A percentile compares a stretch with the other conserved stretches of the same genome.
Evolutionary conservation across 2,113 vertebrate species (phyloP).

Genomic region (Vidua macroura): DNA sequence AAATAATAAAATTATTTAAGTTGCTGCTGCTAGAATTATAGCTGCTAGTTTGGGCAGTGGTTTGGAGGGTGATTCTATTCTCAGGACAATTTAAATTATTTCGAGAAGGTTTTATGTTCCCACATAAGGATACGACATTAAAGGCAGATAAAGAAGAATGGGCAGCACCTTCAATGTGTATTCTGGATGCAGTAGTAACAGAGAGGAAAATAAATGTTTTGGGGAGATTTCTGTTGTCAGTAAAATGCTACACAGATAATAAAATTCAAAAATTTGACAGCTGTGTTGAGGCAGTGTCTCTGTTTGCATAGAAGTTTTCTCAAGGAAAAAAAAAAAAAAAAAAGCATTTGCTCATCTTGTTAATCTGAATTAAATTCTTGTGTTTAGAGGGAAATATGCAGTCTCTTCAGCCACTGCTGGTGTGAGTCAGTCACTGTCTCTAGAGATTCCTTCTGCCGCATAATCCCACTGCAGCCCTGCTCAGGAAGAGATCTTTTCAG

Average conservation of each 20-base stretch:
- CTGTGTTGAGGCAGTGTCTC: neutral
- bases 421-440: conserved; percentile 20
- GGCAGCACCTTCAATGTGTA: neutral
- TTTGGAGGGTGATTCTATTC: neutral
- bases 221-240: neutral
- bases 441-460: neutral
- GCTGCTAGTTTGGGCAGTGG: neutral
- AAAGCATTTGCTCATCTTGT: neutral
- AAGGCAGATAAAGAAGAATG: neutral
- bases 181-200: neutral
- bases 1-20: neutral
- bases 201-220: neutral
- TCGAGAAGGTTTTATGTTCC: neutral
- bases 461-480: conserved; percentile 39
- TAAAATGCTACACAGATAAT: neutral
- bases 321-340: neutral
- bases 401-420: neutral
- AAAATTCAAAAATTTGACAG: neutral
- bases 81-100: neutral
- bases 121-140: neutral
- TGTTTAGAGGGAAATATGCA: neutral
- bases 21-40: neutral
- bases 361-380: neutral
- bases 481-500: neutral
- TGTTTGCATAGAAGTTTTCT: neutral